Base-by-base conservation (phyloP, 2,888 invertebrate species). In the Ormyrus pomaceus region DNA sequence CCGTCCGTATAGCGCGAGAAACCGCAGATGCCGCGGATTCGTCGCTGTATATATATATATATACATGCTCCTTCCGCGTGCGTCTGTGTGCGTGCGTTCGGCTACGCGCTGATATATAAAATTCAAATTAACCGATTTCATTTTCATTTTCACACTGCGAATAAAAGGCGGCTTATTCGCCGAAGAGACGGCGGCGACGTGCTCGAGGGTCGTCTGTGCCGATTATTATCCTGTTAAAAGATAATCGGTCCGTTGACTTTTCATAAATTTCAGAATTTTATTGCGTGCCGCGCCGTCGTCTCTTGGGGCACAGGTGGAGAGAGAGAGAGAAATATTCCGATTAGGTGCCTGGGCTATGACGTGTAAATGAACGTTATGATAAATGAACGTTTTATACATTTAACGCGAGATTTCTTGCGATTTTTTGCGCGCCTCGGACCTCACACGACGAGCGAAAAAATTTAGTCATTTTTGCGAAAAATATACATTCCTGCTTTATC, bases 111-210 rank as follows among this genome's bases (percentile, higher is more conserved):
- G 10, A 46, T 19, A 48, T 58, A 73, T 77, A 77, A 80, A 77
- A 80, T 77, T 80, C 64, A 77, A 77, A 75, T 79, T 59, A 79
- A 58, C 65, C 64, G 65, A 75, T 79, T 79, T 73, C 76, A 77
- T 77, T 77, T 81, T 81, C 77, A 77, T 81, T 81, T 77, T 81
- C 81, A 81, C 81, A 77, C 81, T 74, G 70, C 46, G 74, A 66
- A 81, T 73, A 77, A 77, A 76, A 73, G 70, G 70, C 76, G 62
- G 76, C 34, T 19, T 46, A 19, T 19, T 59, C 65, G 48, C 58
- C 19, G 19, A 19, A 19, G 55, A 50, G n/a, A 13, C 34, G 51
- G 55, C 46, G 7, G 65, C 45, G 46, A 68, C 11, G 50, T 13
- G 13, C 11, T 8, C 45, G 62, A n/a, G 46, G 45, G 5, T 13